Base-by-base conservation (phyloP, 2,113 vertebrate species). In the Nymphicus hollandicus region DNA sequence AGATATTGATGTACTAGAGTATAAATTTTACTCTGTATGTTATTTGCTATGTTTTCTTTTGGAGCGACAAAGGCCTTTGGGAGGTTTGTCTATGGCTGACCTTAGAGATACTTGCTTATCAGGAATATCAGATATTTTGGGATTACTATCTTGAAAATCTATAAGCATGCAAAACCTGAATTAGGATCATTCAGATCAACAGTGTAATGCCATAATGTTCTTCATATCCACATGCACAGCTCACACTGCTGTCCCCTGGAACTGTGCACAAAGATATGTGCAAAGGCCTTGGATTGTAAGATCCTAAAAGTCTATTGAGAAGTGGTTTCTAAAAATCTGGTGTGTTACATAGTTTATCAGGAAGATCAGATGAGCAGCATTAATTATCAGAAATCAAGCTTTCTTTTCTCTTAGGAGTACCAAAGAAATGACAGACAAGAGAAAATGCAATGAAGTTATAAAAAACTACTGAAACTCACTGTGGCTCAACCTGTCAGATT, bases 401-500 rank as follows among this genome's bases (percentile, higher is more conserved):
- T 69, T 80, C 12, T 64, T 60, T 77, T 44, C 17, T 78, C 39
- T 49, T 37, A 56, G 6, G 1, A 25, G 6, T 18, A 69, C 6
- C 20, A 72, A 79, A 82, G 17, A 86, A 81, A 60, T 41, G 0
- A 52, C 8, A 82, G 60, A n/a, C 0, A 14, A 20, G 13, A 70
- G 10, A 14, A 27, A 61, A 85, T 78, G 50, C 39, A 69, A 44
- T 3, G 3, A 58, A 86, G 14, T 47, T 76, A 24, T n/a, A 23
- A 66, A 81, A 86, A 94, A 68, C 20, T 68, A 22, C 7, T n/a
- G 55, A 64, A 93, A 85, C 25, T 96, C 85, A 27, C 17, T 74
- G n/a, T 43, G 10, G 17, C 3, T 91, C 46, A 84, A 81, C 66
- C 88, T 93, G 56, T 83, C 6, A 0, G 46, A 91, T 85, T 91